Base-by-base conservation (phyloP, 2,113 vertebrate species). In the Passer montanus region DNA sequence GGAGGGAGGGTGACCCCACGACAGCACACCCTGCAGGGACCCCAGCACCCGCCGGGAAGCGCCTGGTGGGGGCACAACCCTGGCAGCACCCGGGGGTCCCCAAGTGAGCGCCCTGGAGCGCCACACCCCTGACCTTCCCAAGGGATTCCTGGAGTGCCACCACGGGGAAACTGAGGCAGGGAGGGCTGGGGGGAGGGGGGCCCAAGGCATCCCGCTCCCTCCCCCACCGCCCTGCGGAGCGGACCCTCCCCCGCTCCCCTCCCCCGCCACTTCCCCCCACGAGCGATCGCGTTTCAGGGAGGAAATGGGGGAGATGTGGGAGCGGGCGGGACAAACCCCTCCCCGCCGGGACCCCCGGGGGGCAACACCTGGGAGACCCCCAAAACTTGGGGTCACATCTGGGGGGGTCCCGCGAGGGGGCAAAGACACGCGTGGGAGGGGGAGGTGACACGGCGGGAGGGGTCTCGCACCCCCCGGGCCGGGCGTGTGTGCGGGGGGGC, bases 71-170 rank as follows among this genome's bases (percentile, higher is more conserved):
- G 55, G 33, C 62, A 68, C 23, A 39, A 6, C 39, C 23, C 64
- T 4, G 73, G 27, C 24, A 50, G 35, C 52, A 30, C 20, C 43
- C 9, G 19, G 10, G 44, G 47, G 14, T 3, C 46, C 33, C 39
- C 26, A 8, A n/a, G 16, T 0, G 43, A 22, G 37, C 30, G 2
- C 30, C 14, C 58, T 1, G 67, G 13, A 7, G 2, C 4, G 56
- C 31, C 56, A 9, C 47, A 44, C 31, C 39, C 67, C 33, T 26
- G 52, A 13, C 52, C 35, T 15, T 28, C 35, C 41, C 60, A 8
- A 5, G 55, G 59, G 18, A 41, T 27, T 56, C 76, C 76, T 37
- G 43, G 43, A 64, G 44, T 22, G 76, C 56, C 41, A 4, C 22
- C 39, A 26, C 10, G 43, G 85, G 58, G 56, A 88, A 72, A 88